phyloP scores from a whole-genome alignment of 2,888 invertebrate genomes.

The Morinoia aosen region DNA sequence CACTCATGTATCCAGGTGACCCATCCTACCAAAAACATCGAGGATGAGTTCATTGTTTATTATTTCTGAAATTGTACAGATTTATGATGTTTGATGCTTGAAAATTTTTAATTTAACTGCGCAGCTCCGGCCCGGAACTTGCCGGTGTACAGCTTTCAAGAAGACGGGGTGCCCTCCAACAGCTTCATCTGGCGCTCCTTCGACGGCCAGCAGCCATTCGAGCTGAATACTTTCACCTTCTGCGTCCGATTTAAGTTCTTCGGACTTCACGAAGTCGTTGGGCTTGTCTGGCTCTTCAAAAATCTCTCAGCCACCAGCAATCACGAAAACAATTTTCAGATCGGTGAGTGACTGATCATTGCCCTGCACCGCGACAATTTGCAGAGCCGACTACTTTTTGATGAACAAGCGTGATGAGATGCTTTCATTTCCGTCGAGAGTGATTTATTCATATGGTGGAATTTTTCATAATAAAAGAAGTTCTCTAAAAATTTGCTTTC shows the following conservation, averaged over 20 bases:
- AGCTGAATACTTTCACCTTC: conserved; percentile 58
- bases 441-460: background rate
- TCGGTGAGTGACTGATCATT: conserved; percentile 17
- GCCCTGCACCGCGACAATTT: too few species aligned
- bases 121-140: background rate
- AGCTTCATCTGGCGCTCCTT: conserved; percentile 55
- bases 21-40: too few species aligned
- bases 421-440: background rate
- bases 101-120: background rate
- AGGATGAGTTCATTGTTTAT: too few species aligned
- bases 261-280: conserved; percentile 61
- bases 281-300: conserved; percentile 58
- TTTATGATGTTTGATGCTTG: background rate
- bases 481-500: background rate
- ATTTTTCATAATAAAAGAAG: background rate
- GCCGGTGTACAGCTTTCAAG: conserved; percentile 62
- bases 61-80: background rate
- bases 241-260: conserved; percentile 62
- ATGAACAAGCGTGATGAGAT: background rate
- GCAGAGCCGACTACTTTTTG: too few species aligned
- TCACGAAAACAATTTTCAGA: conserved; percentile 31
- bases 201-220: conserved; percentile 25
- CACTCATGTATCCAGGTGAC: too few species aligned
- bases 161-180: conserved; percentile 58
- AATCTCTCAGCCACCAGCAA: conserved; percentile 32